phyloP scores from a whole-genome alignment of 2,888 invertebrate species.

The Sericinus montela region DNA sequence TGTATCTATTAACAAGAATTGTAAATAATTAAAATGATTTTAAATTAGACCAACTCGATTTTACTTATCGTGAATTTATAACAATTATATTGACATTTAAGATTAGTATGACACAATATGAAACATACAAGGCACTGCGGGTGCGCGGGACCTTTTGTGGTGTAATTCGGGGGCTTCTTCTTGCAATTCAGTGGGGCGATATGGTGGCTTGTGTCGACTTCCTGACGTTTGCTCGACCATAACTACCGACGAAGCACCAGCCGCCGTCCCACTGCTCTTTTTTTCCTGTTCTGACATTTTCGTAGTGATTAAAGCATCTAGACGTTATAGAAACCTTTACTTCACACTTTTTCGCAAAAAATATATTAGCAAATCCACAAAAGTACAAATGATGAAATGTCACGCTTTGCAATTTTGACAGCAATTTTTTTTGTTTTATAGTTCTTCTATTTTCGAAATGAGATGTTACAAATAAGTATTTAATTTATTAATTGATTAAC shows the following conservation, averaged over 20 bases:
- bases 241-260: slow-evolving; percentile 35
- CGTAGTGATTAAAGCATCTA: slow-evolving; percentile 47
- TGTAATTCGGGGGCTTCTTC: slow-evolving; percentile 41
- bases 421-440: slow-evolving; percentile 47
- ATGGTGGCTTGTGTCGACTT: slow-evolving; percentile 42
- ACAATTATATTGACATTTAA: not conserved
- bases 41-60: too few relatives aligned
- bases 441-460: slow-evolving; percentile 59
- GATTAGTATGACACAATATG: not conserved
- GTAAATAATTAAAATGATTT: too few relatives aligned
- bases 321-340: slow-evolving; percentile 33
- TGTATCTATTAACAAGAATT: too few relatives aligned
- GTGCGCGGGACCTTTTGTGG: slow-evolving; percentile 51
- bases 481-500: not conserved
- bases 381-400: slow-evolving; percentile 54
- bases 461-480: slow-evolving; percentile 15
- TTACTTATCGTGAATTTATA: too few relatives aligned
- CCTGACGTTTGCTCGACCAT: slow-evolving; percentile 45
- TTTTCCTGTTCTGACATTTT: slow-evolving; percentile 65
- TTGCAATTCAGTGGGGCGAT: slow-evolving; percentile 42
- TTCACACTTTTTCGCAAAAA: slow-evolving; percentile 45
- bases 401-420: slow-evolving; percentile 67
- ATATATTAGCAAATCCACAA: slow-evolving; percentile 46
- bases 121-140: slow-evolving; percentile 51
- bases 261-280: slow-evolving; percentile 33